Percentiles rank a stretch among this genome's conserved stretches.
Evolutionary conservation across 2,113 vertebrate species (phyloP).

Genomic region (Ammospiza caudacuta): DNA sequence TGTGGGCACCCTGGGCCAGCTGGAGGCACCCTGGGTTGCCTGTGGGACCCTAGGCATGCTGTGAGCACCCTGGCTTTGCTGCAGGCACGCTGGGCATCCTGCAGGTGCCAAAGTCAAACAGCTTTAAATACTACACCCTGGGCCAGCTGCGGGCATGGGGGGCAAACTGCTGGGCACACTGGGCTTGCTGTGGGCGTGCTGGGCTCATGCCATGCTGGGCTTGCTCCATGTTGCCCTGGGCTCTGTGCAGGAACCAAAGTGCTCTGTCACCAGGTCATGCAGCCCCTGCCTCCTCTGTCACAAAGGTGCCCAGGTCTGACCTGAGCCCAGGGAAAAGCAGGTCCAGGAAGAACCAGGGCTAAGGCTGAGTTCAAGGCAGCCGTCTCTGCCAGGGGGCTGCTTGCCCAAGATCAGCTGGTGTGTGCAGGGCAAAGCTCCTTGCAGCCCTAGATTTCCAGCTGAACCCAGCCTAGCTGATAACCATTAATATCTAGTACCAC

Average conservation of each 20-base stretch:
- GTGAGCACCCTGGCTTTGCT: not conserved
- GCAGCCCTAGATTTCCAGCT: not conserved
- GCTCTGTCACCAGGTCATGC: not conserved
- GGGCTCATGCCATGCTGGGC: not conserved
- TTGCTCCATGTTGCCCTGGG: not conserved
- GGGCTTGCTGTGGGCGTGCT: not conserved
- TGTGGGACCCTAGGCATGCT: not conserved
- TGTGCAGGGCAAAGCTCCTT: not conserved
- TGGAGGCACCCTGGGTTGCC: not conserved
- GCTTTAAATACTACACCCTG: too few relatives aligned
- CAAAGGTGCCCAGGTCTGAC: not conserved
- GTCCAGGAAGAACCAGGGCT: not conserved
- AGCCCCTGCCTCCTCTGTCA: not conserved
- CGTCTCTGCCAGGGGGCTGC: not conserved
- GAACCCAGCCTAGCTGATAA: not conserved
- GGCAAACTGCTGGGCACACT: accelerated
- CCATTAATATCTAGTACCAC: accelerated
- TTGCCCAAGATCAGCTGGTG: not conserved
- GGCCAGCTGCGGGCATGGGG: not conserved
- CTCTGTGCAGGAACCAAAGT: not conserved
- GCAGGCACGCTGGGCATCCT: too few relatives aligned
- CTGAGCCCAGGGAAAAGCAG: not conserved
- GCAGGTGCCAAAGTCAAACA: too few relatives aligned
- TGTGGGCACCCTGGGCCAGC: not conserved
- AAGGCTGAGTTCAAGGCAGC: not conserved